Conservation (phyloP, 2,113 vertebrate species). For the Struthio camelus region DNA sequence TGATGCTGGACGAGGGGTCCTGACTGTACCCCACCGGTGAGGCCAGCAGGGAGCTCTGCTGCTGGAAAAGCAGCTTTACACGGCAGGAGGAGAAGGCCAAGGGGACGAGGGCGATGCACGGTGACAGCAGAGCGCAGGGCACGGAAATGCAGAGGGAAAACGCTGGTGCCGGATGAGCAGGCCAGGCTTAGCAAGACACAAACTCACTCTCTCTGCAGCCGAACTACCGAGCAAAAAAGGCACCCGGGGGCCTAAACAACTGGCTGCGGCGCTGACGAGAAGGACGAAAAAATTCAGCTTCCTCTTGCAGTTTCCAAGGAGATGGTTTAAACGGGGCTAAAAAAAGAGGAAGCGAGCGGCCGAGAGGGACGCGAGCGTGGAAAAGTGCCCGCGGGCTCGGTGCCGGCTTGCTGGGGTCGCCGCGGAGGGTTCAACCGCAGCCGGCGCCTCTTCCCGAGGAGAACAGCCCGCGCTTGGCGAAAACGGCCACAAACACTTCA, state of each 20-base stretch:
- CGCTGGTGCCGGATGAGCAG: not conserved
- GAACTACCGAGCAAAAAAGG: too few species aligned
- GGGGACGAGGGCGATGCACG: not conserved
- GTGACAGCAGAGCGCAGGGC: not conserved
- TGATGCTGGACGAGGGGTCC: not conserved
- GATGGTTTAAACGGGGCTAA: slow-evolving; percentile 77
- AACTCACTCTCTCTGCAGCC: too few species aligned
- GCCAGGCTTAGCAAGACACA: not conserved
- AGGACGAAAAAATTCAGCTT: slow-evolving; percentile 64
- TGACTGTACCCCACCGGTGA: not conserved
- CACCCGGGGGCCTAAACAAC: too few species aligned
- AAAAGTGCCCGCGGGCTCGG: slow-evolving; percentile 62
- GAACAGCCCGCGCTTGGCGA: fast-evolving
- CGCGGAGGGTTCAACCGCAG: not conserved
- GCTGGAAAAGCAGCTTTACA: not conserved
- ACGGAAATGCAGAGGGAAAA: not conserved
- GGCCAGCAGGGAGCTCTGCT: not conserved
- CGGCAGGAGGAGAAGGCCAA: not conserved
- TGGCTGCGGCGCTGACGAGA: too few species aligned
- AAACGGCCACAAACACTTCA: not conserved
- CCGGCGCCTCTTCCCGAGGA: not conserved
- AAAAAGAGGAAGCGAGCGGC: slow-evolving; percentile 70
- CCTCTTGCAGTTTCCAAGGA: slow-evolving; percentile 76
- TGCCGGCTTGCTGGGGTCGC: slow-evolving; percentile 37
- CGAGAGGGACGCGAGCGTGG: slow-evolving; percentile 50